Evolutionary conservation across 2,113 vertebrate species (phyloP).

Genomic region (Thymallus thymallus): DNA sequence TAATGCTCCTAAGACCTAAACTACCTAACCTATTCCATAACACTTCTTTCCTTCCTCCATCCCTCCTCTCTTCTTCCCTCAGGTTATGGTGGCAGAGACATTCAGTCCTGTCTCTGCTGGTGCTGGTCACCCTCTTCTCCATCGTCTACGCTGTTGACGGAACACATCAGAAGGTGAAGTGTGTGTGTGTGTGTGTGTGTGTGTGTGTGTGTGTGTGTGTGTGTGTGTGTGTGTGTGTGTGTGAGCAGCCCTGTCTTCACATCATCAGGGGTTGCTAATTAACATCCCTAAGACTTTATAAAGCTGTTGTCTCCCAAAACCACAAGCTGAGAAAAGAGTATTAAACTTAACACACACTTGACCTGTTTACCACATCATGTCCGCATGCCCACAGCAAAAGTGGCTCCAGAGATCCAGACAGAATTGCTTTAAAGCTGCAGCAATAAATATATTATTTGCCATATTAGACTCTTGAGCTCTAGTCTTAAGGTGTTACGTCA

Average conservation of each 20-base stretch:
- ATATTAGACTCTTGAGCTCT: neutral
- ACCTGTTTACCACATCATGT: neutral
- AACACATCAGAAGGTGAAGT: constrained; percentile 84
- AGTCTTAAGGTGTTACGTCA: constrained; percentile 44
- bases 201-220: neutral
- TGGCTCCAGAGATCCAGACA: neutral
- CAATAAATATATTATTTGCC: neutral
- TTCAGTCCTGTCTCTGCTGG: constrained; percentile 70
- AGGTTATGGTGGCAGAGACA: constrained; percentile 84
- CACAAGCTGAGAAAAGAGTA: neutral
- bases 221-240: neutral
- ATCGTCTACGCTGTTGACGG: constrained; percentile 83
- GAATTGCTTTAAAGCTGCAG: neutral
- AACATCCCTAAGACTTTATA: too few species aligned
- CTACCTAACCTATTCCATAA: too few species aligned
- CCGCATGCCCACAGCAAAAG: too few species aligned
- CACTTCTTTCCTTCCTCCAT: neutral
- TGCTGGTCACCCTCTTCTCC: constrained; percentile 75
- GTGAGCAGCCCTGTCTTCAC: constrained; percentile 3
- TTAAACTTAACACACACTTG: neutral
- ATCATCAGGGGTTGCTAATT: constrained; percentile 5
- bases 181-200: constrained; percentile 3
- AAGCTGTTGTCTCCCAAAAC: neutral
- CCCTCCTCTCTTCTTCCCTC: constrained; percentile 36
- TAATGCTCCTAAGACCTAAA: too few species aligned